phyloP scores from a whole-genome alignment of 2,888 invertebrate species.

The Drosophila bunnanda region DNA sequence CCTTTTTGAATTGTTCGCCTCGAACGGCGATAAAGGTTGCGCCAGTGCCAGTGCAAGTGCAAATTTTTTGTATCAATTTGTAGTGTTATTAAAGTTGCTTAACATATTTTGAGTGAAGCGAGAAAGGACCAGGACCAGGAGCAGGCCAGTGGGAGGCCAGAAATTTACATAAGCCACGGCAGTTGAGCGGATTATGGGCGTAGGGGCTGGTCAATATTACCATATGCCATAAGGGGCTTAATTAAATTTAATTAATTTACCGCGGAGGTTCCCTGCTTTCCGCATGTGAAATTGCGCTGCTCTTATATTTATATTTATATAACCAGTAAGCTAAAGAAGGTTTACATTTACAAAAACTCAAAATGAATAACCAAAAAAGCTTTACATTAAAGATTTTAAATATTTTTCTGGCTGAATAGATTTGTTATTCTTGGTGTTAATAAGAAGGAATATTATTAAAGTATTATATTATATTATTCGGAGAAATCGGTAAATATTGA shows the following conservation, averaged over 20 bases:
- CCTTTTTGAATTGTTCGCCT: constrained; percentile 30
- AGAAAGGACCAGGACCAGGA: not conserved
- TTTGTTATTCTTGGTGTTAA: too few species aligned
- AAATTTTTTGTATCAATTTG: constrained; percentile 38
- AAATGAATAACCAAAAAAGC: too few species aligned
- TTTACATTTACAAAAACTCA: too few species aligned
- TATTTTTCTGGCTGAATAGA: not conserved
- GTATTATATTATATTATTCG: too few species aligned
- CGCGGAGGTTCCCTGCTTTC: not conserved
- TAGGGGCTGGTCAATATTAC: constrained; percentile 25
- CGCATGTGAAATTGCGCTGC: not conserved
- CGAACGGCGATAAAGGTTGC: not conserved
- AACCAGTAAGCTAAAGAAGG: not conserved
- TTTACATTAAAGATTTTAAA: too few species aligned
- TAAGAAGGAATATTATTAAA: too few species aligned
- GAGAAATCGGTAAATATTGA: too few species aligned
- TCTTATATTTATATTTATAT: not conserved
- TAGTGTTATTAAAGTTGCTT: constrained; percentile 36
- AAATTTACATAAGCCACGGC: constrained; percentile 54
- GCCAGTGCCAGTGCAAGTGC: not conserved
- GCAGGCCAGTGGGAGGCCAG: not conserved
- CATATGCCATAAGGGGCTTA: constrained; percentile 30
- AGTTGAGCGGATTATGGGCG: constrained; percentile 27
- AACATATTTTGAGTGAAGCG: not conserved
- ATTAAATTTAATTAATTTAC: constrained; percentile 57